Percentiles rank a stretch among this genome's conserved stretches.
Evolutionary conservation across 1,140 invertebrate genomes (phyloP).

Genomic region (Drosophila miranda): DNA sequence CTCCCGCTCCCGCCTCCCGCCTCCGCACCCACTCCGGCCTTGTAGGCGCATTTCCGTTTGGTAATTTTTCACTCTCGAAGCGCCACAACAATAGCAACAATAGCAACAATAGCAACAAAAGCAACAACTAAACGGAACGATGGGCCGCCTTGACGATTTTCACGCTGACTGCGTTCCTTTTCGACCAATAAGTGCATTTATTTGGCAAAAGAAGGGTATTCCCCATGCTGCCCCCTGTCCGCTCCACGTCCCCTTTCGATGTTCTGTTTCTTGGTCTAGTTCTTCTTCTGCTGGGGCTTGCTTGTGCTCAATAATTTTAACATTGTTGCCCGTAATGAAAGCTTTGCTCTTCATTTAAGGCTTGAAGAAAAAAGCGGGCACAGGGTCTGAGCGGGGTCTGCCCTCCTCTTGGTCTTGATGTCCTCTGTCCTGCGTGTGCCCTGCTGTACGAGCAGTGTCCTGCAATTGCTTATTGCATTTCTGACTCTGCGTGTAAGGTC

Average conservation of each 20-base stretch:
- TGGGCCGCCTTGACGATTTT: constrained; percentile 64
- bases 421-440: not conserved
- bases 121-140: constrained; percentile 41
- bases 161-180: constrained; percentile 58
- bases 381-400: constrained; percentile 37
- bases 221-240: not conserved
- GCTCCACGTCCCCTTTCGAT: not conserved
- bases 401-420: constrained; percentile 12
- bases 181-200: constrained; percentile 63
- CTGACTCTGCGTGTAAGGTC: constrained; percentile 56
- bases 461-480: constrained; percentile 44
- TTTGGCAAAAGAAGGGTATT: constrained; percentile 28
- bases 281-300: constrained; percentile 25
- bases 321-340: constrained; percentile 82
- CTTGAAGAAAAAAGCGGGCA: constrained; percentile 19
- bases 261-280: constrained; percentile 13
- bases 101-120: constrained; percentile 16
- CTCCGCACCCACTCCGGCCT: constrained; percentile 43
- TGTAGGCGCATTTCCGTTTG: constrained; percentile 77
- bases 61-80: constrained; percentile 68
- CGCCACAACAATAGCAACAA: constrained; percentile 20
- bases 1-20: not conserved
- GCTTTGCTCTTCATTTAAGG: constrained; percentile 81
- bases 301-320: constrained; percentile 78
- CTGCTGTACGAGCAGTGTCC: constrained; percentile 12